Evolutionary conservation across 2,888 invertebrate species (phyloP), one percentile per base, ranked within the genome.

Genomic region (Alcis repandata): DNA sequence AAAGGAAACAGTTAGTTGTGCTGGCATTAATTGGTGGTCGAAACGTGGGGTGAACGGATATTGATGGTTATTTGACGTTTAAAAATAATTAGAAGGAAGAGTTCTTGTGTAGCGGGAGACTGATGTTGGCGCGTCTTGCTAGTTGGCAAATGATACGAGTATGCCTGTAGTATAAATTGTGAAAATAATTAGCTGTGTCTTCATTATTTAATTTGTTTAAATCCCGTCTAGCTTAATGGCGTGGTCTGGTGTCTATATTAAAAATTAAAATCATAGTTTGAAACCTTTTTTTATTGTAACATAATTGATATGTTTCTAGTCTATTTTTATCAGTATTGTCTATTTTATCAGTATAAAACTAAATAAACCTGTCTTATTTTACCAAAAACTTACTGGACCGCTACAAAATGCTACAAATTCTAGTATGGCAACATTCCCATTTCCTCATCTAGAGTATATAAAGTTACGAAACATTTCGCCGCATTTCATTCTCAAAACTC

Each of bases 401-500:
- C 11, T 22, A 7, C 6, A 22, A n/a, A 27, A 27, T 22, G n/a
- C 22, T 22, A 36, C 11, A 38, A 0, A 2, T 8, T 0, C 38
- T 8, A 49, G 27, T 6, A 27, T 27, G 15, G 17, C 9, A n/a
- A 6, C 19, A 19, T 20, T 19, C 19, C 19, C 7, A 36, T 22
- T 51, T 38, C 36, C 19, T 20, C 19, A 52, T n/a, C 7, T 33
- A 32, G 19, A 57, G 10, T 46, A n/a, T n/a, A n/a, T n/a, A 46
- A 56, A 13, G 10, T 53, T 40, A 38, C 36, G 49, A 43, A 53
- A 52, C n/a, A 45, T 2, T 49, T 33, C 40, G 11, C 19, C 11
- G 41, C 49, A 17, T 43, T 56, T 41, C 10, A n/a, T 53, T 43
- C 32, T 15, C 32, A 33, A 48, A 62, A 49, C 22, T 32, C 19